phyloP scores from a whole-genome alignment of 2,888 invertebrate species.

The Stramonita haemastoma region DNA sequence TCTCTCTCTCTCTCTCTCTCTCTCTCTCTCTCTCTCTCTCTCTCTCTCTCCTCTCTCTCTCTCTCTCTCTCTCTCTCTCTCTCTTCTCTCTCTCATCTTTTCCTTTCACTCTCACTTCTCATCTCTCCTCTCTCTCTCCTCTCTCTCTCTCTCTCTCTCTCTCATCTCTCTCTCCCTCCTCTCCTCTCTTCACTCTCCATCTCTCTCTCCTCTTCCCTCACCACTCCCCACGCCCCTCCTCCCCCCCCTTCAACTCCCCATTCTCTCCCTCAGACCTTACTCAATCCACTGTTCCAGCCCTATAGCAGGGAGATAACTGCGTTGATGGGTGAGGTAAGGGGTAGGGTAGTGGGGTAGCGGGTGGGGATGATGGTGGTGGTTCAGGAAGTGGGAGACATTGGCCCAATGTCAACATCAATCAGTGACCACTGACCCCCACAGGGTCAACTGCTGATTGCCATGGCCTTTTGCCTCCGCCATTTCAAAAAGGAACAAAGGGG shows the following conservation, averaged over 20 bases:
- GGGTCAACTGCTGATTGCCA: not conserved
- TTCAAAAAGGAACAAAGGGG: too few relatives aligned
- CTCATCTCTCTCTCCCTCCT: not conserved
- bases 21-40: constrained; percentile 34
- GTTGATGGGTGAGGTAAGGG: not conserved
- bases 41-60: not conserved
- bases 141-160: constrained; percentile 36
- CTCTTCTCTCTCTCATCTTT: not conserved
- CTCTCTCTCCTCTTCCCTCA: not conserved
- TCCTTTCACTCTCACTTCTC: not conserved
- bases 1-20: not conserved
- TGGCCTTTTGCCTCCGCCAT: too few relatives aligned
- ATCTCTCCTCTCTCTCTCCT: constrained; percentile 26
- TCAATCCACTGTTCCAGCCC: not conserved
- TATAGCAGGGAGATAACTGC: not conserved
- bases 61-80: constrained; percentile 36
- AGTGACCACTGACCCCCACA: too few relatives aligned
- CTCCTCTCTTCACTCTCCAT: not conserved
- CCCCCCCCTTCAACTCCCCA: too few relatives aligned
- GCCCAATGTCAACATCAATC: not conserved
- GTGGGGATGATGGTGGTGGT: too few relatives aligned
- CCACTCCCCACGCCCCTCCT: not conserved
- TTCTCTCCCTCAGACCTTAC: not conserved
- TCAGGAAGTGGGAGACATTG: not conserved
- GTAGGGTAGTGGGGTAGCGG: too few relatives aligned